Evolutionary conservation across 2,888 invertebrate species (phyloP).

Genomic region (Drosophila incognita): DNA sequence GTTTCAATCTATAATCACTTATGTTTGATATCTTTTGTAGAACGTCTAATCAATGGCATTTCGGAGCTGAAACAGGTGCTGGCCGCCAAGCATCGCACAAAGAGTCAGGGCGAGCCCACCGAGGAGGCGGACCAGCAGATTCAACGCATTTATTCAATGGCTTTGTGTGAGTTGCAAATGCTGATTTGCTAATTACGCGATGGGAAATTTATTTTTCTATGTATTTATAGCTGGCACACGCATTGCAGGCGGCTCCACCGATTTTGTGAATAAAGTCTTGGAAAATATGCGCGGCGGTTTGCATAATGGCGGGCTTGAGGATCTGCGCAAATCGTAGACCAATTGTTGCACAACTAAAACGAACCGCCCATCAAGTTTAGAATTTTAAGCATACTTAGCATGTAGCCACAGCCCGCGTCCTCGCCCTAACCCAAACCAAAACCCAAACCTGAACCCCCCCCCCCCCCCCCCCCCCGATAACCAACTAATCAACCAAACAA

Average conservation of each 20-base stretch:
- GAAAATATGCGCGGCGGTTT: slow-evolving; percentile 94
- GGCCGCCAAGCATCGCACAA: slow-evolving; percentile 87
- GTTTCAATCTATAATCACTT: background rate
- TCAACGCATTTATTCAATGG: slow-evolving; percentile 87
- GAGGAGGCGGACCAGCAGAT: slow-evolving; percentile 90
- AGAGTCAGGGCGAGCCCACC: slow-evolving; percentile 78
- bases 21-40: slow-evolving; percentile 84
- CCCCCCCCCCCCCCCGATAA: slow-evolving; percentile 4
- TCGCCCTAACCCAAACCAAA: slow-evolving; percentile 20
- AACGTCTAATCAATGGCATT: slow-evolving; percentile 91
- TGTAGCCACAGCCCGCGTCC: slow-evolving; percentile 26
- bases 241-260: slow-evolving; percentile 96
- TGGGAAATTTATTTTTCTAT: background rate
- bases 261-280: slow-evolving; percentile 96
- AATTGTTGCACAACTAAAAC: slow-evolving; percentile 38
- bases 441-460: background rate
- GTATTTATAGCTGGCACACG: slow-evolving; percentile 88
- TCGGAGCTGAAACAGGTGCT: slow-evolving; percentile 91
- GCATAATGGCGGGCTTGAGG: slow-evolving; percentile 91
- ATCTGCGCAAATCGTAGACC: slow-evolving; percentile 86
- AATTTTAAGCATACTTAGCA: slow-evolving; percentile 50
- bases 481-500: slow-evolving; percentile 39
- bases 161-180: slow-evolving; percentile 71
- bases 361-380: slow-evolving; percentile 73
- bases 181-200: background rate